phyloP scores from a whole-genome alignment of 2,797 vertebrate species.

The Tympanoctomys barrerae region DNA sequence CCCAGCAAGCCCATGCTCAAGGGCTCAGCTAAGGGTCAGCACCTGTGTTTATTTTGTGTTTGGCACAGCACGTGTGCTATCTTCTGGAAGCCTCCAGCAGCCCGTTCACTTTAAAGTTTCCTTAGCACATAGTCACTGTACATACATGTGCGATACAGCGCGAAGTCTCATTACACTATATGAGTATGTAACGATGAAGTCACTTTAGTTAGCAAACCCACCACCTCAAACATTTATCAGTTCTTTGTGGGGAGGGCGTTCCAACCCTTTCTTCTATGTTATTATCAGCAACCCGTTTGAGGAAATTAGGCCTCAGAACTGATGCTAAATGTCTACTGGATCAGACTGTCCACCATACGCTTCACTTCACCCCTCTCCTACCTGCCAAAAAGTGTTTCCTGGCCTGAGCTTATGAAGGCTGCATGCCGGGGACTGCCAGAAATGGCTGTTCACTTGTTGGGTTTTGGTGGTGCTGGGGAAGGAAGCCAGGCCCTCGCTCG shows the following conservation, averaged over 20 bases:
- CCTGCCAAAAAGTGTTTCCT: not conserved
- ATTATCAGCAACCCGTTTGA: not conserved
- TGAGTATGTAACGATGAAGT: no score
- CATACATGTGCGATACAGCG: no score
- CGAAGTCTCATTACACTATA: not conserved
- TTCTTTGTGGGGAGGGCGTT: not conserved
- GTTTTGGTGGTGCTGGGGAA: not conserved
- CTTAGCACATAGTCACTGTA: no score
- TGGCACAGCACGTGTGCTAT: rapidly evolving
- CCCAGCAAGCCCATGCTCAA: not conserved
- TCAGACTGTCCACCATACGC: rapidly evolving
- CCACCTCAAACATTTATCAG: not conserved
- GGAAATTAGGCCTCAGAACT: not conserved
- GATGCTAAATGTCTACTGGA: not conserved
- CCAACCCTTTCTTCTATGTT: not conserved
- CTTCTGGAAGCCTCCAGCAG: not conserved
- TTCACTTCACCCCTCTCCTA: not conserved
- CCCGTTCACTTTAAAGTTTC: not conserved
- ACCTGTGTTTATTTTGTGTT: not conserved
- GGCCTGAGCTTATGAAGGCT: not conserved
- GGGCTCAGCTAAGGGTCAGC: not conserved
- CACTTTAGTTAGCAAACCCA: not conserved
- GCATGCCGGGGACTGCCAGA: not conserved
- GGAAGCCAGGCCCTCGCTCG: not conserved
- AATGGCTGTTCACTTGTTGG: not conserved